Percentiles rank a stretch among this genome's conserved stretches.
phyloP scores from a whole-genome alignment of 2,888 invertebrate species.

The Ctena decussata region DNA sequence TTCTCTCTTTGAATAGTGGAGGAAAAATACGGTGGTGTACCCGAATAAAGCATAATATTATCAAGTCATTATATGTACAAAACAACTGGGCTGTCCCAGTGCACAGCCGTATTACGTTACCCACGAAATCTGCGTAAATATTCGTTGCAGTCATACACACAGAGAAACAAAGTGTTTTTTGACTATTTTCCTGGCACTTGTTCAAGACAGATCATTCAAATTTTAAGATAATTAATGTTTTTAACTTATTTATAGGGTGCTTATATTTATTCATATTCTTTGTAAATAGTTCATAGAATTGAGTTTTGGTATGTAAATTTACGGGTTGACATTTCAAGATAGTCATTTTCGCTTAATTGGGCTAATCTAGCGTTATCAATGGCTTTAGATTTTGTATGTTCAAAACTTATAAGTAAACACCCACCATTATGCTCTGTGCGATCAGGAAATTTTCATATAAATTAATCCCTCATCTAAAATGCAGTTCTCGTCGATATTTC shows the following conservation, averaged over 20 bases:
- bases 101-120: no score
- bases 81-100: no score
- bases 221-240: background rate
- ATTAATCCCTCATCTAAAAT: background rate
- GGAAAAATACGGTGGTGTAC: no score
- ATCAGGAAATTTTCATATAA: no score
- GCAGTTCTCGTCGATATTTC: no score
- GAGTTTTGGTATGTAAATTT: background rate
- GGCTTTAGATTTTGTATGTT: background rate
- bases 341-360: constrained; percentile 1
- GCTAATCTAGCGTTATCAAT: background rate
- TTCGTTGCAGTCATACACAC: background rate
- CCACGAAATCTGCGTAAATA: background rate
- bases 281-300: background rate
- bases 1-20: no score
- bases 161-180: background rate
- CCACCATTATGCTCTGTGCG: background rate
- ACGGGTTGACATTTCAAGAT: background rate
- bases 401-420: background rate
- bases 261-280: constrained; percentile 4
- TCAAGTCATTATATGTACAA: no score
- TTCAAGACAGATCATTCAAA: background rate
- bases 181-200: background rate
- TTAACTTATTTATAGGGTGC: background rate
- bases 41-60: no score